A percentile compares a stretch with the other conserved stretches of the same genome.
phyloP scores from a whole-genome alignment of 2,797 vertebrate species.

The Poecilia gillii region DNA sequence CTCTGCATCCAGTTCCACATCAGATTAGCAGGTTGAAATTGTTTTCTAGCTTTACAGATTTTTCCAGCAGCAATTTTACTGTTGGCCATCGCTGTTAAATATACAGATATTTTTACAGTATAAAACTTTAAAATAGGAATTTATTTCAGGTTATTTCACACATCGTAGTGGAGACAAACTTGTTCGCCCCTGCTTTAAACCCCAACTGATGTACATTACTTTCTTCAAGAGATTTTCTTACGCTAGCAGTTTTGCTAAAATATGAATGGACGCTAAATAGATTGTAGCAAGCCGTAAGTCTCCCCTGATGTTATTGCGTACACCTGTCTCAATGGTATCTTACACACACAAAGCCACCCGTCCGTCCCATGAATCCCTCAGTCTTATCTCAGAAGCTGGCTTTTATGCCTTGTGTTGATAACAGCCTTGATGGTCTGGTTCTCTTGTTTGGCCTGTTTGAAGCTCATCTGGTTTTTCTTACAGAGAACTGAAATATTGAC shows the following conservation, averaged over 20 bases:
- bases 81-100: too few relatives aligned
- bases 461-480: neutral
- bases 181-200: too few relatives aligned
- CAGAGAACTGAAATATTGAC: neutral
- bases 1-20: too few relatives aligned
- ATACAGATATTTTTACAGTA: too few relatives aligned
- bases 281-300: neutral
- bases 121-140: too few relatives aligned
- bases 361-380: neutral
- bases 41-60: too few relatives aligned
- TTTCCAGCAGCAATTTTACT: too few relatives aligned
- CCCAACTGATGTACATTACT: too few relatives aligned
- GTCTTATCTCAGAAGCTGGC: neutral
- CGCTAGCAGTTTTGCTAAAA: neutral
- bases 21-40: too few relatives aligned
- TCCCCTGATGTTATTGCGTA: neutral
- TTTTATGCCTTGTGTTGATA: neutral
- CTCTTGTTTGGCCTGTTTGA: neutral
- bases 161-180: too few relatives aligned
- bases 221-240: neutral
- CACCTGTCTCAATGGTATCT: neutral
- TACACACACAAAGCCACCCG: neutral
- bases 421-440: conserved; percentile 3
- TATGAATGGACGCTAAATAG: neutral
- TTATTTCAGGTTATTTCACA: too few relatives aligned